Evolutionary conservation across 2,797 vertebrate genomes (phyloP).

Genomic region (Sylvilagus floridanus): DNA sequence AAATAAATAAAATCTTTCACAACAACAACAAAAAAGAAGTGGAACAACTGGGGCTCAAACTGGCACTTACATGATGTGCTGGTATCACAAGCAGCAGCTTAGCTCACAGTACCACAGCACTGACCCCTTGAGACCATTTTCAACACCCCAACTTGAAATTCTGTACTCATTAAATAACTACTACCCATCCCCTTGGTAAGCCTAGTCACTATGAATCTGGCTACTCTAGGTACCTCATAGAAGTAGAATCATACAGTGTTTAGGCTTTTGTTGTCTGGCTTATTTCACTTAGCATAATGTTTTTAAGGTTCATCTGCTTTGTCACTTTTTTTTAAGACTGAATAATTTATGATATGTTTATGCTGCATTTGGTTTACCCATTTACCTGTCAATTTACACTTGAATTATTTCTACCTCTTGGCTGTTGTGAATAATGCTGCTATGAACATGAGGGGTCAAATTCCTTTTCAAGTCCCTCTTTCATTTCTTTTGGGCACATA

Average conservation of each 20-base stretch:
- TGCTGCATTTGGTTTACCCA: not conserved
- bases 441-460: too few relatives aligned
- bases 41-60: too few relatives aligned
- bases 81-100: too few relatives aligned
- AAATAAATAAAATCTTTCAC: too few relatives aligned
- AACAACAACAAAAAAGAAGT: too few relatives aligned
- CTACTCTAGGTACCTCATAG: too few relatives aligned
- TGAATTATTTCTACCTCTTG: not conserved
- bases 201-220: too few relatives aligned
- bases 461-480: too few relatives aligned
- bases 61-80: too few relatives aligned
- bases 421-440: not conserved
- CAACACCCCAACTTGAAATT: not conserved
- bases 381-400: not conserved
- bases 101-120: too few relatives aligned
- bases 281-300: not conserved
- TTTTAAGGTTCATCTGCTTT: not conserved
- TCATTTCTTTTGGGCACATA: too few relatives aligned
- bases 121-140: not conserved
- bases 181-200: too few relatives aligned
- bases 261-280: not conserved
- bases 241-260: not conserved
- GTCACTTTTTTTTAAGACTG: not conserved
- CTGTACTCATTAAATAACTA: not conserved
- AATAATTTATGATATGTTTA: not conserved